Conservation (phyloP, 2,113 vertebrate species). For the Dendrocopos noguchii region DNA sequence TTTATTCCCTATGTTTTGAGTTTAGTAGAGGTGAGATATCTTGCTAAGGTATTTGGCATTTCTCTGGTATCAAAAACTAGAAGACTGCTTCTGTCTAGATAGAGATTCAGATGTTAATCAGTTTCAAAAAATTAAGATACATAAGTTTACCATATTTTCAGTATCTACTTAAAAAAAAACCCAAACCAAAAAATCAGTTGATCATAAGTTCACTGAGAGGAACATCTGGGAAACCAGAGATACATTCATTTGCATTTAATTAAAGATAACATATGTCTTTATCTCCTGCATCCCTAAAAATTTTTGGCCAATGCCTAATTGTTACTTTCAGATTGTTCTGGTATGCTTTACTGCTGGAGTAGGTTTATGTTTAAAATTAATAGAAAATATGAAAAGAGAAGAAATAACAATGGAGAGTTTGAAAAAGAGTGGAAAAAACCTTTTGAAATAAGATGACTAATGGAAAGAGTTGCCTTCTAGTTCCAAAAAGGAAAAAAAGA, state of each 20-base stretch:
- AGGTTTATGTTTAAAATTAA: background rate
- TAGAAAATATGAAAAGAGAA: background rate
- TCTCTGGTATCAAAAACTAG: background rate
- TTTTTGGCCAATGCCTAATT: background rate
- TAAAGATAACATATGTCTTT: background rate
- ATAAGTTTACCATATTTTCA: background rate
- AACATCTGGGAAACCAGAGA: background rate
- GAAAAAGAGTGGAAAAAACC: background rate
- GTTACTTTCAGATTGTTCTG: background rate
- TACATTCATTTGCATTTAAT: background rate
- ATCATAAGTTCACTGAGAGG: background rate
- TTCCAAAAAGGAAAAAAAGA: background rate
- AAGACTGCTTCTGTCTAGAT: background rate
- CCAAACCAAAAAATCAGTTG: background rate
- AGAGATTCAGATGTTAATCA: background rate
- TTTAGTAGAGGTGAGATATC: background rate
- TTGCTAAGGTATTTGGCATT: fast-evolving
- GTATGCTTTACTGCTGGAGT: background rate
- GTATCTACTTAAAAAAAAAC: background rate
- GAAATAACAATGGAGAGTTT: background rate
- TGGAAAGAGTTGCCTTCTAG: background rate
- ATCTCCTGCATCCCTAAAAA: background rate
- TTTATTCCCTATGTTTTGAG: background rate
- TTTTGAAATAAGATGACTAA: background rate
- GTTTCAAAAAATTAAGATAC: background rate